phyloP scores from a whole-genome alignment of 2,113 vertebrate species.

The Lepus americanus region DNA sequence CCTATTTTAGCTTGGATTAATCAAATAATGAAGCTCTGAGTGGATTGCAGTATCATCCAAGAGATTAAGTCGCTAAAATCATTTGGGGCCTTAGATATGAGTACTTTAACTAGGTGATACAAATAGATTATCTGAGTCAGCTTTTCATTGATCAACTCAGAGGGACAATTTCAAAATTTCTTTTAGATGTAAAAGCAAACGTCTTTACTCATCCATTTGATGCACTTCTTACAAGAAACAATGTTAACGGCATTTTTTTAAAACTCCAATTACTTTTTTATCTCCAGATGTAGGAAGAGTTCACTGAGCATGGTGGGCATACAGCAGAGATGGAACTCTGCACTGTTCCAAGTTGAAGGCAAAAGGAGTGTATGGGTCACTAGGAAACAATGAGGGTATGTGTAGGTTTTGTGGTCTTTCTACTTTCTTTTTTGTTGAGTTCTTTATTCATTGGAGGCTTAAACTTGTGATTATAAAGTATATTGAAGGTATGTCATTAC shows the following conservation, averaged over 20 bases:
- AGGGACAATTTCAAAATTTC: conserved; percentile 26
- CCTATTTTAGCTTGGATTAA: conserved; percentile 2
- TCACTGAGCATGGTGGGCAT: not conserved
- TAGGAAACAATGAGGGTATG: not conserved
- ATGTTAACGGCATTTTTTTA: not conserved
- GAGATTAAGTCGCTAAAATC: not conserved
- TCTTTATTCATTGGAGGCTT: too few species aligned
- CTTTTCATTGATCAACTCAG: not conserved
- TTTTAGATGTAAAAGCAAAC: conserved; percentile 8
- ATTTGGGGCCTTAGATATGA: not conserved
- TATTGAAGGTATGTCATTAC: too few species aligned
- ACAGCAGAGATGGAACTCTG: not conserved
- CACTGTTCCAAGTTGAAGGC: not conserved
- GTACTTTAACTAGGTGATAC: too few species aligned
- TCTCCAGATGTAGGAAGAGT: not conserved
- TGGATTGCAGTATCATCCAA: not conserved
- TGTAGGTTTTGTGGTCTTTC: not conserved
- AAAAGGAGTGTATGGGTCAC: not conserved
- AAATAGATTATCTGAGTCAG: not conserved
- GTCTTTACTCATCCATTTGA: not conserved
- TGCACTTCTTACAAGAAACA: not conserved
- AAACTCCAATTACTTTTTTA: not conserved
- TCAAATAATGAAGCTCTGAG: not conserved
- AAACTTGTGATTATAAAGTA: too few species aligned
- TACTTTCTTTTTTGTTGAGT: too few species aligned